Conservation (phyloP, 1,140 invertebrate genomes). For the Atopsyche davidsoni region DNA sequence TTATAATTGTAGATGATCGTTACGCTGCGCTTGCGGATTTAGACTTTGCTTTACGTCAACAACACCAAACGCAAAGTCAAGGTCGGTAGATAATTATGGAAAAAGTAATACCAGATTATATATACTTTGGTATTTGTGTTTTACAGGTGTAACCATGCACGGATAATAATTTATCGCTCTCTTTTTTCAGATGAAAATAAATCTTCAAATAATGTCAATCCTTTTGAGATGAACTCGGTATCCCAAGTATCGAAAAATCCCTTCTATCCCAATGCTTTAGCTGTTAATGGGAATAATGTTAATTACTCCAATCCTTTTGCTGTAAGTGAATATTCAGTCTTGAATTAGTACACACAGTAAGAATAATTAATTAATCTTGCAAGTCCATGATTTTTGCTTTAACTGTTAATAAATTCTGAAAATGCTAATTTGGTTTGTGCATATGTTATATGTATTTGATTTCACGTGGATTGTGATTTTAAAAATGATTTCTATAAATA, state of each 20-base stretch:
- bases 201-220: conserved; percentile 19
- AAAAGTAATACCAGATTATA: neutral
- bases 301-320: conserved; percentile 28
- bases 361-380: neutral
- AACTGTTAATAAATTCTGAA: neutral
- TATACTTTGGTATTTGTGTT: conserved; percentile 3
- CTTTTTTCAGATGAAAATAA: conserved; percentile 22
- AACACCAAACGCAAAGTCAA: conserved; percentile 33
- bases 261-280: conserved; percentile 19
- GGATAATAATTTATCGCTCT: conserved; percentile 2
- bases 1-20: conserved; percentile 39
- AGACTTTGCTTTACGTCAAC: conserved; percentile 43
- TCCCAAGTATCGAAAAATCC: conserved; percentile 25
- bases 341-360: too few relatives aligned
- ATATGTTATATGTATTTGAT: too few relatives aligned
- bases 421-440: too few relatives aligned
- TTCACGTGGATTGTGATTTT: too few relatives aligned
- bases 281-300: conserved; percentile 24
- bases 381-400: neutral
- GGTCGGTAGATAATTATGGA: conserved; percentile 6
- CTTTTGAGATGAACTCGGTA: conserved; percentile 17
- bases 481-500: neutral
- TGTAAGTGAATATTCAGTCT: conserved; percentile 22
- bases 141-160: neutral
- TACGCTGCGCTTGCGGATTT: conserved; percentile 48